A percentile compares a stretch with the other conserved stretches of the same genome.
Evolutionary conservation across 2,113 vertebrate species (phyloP).

Genomic region (Smithornis capensis): DNA sequence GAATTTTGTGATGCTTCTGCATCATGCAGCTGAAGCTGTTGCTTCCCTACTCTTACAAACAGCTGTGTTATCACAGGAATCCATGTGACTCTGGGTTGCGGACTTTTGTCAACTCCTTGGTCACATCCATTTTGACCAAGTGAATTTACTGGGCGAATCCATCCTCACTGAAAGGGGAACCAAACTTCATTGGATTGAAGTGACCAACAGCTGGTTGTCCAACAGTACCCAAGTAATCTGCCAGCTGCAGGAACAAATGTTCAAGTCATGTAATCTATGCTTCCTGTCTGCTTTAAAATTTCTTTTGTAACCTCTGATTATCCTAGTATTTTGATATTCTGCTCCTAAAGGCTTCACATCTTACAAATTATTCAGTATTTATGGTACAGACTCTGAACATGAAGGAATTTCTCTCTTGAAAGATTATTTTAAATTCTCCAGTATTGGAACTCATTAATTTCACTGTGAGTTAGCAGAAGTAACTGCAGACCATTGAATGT

Average conservation of each 20-base stretch:
- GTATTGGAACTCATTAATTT: neutral
- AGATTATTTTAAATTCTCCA: neutral
- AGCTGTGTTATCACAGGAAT: neutral
- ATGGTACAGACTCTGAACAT: neutral
- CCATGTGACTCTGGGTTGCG: neutral
- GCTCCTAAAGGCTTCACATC: neutral
- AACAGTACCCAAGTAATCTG: neutral
- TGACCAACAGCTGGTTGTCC: neutral
- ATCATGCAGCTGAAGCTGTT: neutral
- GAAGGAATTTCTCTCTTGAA: neutral
- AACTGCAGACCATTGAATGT: neutral
- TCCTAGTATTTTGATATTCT: neutral
- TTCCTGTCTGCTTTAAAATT: neutral
- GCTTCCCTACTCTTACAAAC: neutral
- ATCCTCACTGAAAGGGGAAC: neutral
- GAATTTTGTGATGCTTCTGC: neutral
- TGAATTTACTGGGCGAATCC: neutral
- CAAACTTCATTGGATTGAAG: neutral
- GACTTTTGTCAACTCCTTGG: neutral
- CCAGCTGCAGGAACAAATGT: neutral
- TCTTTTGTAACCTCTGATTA: neutral
- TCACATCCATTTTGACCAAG: neutral
- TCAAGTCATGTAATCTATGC: neutral
- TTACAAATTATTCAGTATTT: neutral
- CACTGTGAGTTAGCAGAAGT: neutral